phyloP scores from a whole-genome alignment of 1,140 invertebrate genomes.

The Polyergus mexicanus region DNA sequence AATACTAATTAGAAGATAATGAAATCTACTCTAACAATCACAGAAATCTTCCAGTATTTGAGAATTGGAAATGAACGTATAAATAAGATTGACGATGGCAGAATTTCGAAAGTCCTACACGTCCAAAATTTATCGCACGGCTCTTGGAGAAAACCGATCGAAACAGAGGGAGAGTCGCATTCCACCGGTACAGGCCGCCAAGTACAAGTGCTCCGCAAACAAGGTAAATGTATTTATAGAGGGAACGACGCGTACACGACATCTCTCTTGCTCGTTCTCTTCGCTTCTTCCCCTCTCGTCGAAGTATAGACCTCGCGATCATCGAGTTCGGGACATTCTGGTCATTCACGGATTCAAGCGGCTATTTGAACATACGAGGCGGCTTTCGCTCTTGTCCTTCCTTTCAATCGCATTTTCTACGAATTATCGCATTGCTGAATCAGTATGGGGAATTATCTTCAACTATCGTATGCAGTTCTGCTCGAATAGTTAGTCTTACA shows the following conservation, averaged over 20 bases:
- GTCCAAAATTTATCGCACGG: slow-evolving; percentile 66
- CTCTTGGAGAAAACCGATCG: slow-evolving; percentile 73
- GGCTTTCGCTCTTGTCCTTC: slow-evolving; percentile 45
- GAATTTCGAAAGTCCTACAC: slow-evolving; percentile 48
- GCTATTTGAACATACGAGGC: slow-evolving; percentile 51
- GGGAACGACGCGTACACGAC: slow-evolving; percentile 80
- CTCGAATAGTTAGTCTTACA: too few species aligned
- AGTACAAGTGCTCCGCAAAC: slow-evolving; percentile 85
- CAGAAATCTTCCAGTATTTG: neutral
- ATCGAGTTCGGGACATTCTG: slow-evolving; percentile 57
- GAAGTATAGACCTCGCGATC: slow-evolving; percentile 78
- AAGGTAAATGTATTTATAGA: slow-evolving; percentile 86
- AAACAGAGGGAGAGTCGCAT: slow-evolving; percentile 76
- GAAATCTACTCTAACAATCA: too few species aligned
- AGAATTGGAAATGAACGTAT: neutral
- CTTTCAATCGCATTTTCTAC: slow-evolving; percentile 43
- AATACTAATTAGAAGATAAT: too few species aligned
- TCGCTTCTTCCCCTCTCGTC: slow-evolving; percentile 79
- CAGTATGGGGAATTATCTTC: slow-evolving; percentile 13
- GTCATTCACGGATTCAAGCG: slow-evolving; percentile 63
- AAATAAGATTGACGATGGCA: neutral
- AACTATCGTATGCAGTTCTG: neutral
- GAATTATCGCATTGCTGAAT: slow-evolving; percentile 34
- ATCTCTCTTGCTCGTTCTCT: slow-evolving; percentile 79
- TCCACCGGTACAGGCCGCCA: slow-evolving; percentile 76